Evolutionary conservation across 2,113 vertebrate genomes (phyloP), one percentile per base, ranked within the genome.

Genomic region (Parus major): DNA sequence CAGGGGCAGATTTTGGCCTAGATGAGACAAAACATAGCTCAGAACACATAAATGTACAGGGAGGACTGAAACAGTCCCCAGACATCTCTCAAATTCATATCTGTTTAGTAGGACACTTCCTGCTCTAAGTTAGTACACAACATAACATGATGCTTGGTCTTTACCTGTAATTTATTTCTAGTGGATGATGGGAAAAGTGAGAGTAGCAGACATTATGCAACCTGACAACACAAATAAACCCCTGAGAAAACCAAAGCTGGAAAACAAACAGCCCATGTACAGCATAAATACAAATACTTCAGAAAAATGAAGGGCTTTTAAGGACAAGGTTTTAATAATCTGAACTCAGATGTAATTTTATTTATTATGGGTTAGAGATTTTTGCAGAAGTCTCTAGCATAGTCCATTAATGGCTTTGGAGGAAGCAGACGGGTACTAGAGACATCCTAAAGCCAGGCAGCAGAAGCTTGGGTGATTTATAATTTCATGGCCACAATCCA

Each of bases 191-290:
- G 35, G 47, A 82, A 70, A 94, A 90, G 56, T 66, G 56, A 88
- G 82, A 80, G 68, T 52, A 75, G 56, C 52, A 92, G 68, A 90
- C 64, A 44, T 81, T 71, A 39, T 81, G 79, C 79, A 83, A 83
- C 49, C 72, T 82, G 75, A 80, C 52, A 90, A 80, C 22, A 86
- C 36, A 71, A 78, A 82, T n/a, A 91, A 50, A 60, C 79, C 90
- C 92, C 95, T 97, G 94, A 95, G 92, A 90, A 95, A 91, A 90
- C 10, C 39, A 92, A 90, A 88, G 42, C 63, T 81, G 86, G 85
- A 79, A 80, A 86, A 88, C 36, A 73, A 90, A 85, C 10, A 47
- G 64, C 44, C 56, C 49, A 42, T 46, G 50, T 89, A 95, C 47
- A 81, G 76, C 56, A 91, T 49, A 86, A 94, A 81, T 33, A 93